Evolutionary conservation across 2,888 invertebrate genomes (phyloP).

Genomic region (Ethmia dodecea): DNA sequence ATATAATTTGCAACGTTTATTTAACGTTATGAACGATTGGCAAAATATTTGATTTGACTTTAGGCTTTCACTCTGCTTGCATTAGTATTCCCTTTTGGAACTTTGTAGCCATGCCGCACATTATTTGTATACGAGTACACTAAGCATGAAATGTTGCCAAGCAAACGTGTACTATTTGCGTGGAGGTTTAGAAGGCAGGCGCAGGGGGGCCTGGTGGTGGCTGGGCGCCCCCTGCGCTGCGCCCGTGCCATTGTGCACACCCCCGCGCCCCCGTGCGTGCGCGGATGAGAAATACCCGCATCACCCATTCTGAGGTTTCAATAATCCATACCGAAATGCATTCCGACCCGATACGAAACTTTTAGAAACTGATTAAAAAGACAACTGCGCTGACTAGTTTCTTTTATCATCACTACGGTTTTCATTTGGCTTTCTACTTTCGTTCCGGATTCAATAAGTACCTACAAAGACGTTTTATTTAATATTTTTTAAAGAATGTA

Average conservation of each 20-base stretch:
- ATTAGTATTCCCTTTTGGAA: slow-evolving; percentile 68
- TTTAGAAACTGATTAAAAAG: slow-evolving; percentile 50
- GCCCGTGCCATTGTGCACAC: slow-evolving; percentile 20
- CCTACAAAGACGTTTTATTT: too few species aligned
- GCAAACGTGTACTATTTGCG: slow-evolving; percentile 76
- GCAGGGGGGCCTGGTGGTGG: slow-evolving; percentile 33
- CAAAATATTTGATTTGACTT: slow-evolving; percentile 50
- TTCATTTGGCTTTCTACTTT: too few species aligned
- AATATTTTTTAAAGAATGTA: too few species aligned
- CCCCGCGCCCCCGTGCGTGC: slow-evolving; percentile 54
- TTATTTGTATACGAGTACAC: slow-evolving; percentile 67
- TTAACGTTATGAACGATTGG: slow-evolving; percentile 28
- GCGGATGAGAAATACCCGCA: slow-evolving; percentile 57
- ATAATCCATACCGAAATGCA: slow-evolving; percentile 71
- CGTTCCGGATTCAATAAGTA: too few species aligned
- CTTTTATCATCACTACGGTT: background rate
- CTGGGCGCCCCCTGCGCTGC: slow-evolving; percentile 31
- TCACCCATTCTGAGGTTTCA: slow-evolving; percentile 67
- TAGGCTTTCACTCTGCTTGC: slow-evolving; percentile 43
- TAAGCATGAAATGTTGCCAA: slow-evolving; percentile 78
- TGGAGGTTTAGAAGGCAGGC: slow-evolving; percentile 73
- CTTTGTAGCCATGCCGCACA: slow-evolving; percentile 65
- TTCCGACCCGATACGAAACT: slow-evolving; percentile 66
- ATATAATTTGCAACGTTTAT: too few species aligned
- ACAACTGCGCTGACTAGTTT: slow-evolving; percentile 22